Percentiles rank a stretch among this genome's conserved stretches.
Evolutionary conservation across 2,113 vertebrate genomes (phyloP).

Genomic region (Hyaena hyaena): DNA sequence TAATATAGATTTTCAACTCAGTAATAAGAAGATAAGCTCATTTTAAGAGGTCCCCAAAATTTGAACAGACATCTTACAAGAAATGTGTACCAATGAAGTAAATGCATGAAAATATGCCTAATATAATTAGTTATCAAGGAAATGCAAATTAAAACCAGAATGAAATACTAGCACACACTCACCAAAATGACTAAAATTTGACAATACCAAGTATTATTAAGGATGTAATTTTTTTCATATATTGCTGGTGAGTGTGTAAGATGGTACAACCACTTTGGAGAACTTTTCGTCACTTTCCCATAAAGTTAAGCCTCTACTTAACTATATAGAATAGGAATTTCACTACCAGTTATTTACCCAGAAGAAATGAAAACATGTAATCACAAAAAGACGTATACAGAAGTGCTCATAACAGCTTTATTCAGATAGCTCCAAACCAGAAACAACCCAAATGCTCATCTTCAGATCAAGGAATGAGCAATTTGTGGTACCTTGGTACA

Average conservation of each 20-base stretch:
- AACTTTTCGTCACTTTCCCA: background rate
- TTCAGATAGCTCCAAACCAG: slow-evolving; percentile 1
- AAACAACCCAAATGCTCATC: background rate
- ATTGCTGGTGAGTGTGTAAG: background rate
- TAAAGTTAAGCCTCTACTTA: background rate
- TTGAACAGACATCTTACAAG: background rate
- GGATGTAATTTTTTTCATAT: background rate
- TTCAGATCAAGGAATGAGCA: background rate
- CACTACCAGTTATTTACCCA: background rate
- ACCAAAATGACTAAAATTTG: background rate
- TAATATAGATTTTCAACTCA: background rate
- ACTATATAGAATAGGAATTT: background rate
- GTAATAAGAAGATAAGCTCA: background rate
- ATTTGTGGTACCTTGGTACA: slow-evolving; percentile 1
- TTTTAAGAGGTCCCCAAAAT: background rate
- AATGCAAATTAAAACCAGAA: background rate
- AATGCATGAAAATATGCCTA: background rate
- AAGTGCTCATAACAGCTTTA: background rate
- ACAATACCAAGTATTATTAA: background rate
- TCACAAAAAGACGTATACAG: background rate
- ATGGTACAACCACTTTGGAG: background rate
- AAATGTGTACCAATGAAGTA: slow-evolving; percentile 1
- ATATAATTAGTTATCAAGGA: background rate
- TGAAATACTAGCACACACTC: background rate
- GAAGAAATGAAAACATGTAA: background rate